These are phyloP conservation scores for Rhabdornis inornatus DNA, from an alignment of 2,113 vertebrate genomes.

Conservation along the genomic window DNA sequence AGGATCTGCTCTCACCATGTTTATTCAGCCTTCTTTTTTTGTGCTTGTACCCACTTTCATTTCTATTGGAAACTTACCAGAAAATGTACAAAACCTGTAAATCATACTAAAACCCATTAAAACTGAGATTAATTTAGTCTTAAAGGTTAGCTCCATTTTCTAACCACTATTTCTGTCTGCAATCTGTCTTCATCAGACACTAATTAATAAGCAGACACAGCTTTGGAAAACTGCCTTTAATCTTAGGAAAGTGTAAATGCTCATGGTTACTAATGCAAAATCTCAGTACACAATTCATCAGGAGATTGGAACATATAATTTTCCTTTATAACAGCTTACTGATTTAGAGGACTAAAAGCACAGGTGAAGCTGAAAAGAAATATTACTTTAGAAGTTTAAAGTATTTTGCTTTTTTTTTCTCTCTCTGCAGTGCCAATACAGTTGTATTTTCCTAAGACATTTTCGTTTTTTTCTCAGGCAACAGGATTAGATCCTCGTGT, in stretches of 20 bases:
- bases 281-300: constrained; percentile 69
- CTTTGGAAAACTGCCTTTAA: constrained; percentile 72
- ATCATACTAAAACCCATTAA: constrained; percentile 64
- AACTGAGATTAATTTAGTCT: constrained; percentile 66
- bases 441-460: constrained; percentile 40
- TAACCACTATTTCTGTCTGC: constrained; percentile 67
- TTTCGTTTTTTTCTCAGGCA: constrained; percentile 28
- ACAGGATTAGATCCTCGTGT: neutral
- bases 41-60: constrained; percentile 24
- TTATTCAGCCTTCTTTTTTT: constrained; percentile 49
- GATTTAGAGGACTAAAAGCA: constrained; percentile 59
- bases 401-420: constrained; percentile 4
- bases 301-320: constrained; percentile 59
- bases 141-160: constrained; percentile 71
- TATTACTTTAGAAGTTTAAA: constrained; percentile 50
- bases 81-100: constrained; percentile 49
- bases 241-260: constrained; percentile 69
- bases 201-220: constrained; percentile 71
- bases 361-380: constrained; percentile 63
- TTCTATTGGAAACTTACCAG: constrained; percentile 65
- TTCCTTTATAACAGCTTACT: constrained; percentile 48
- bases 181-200: constrained; percentile 72
- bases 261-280: constrained; percentile 67
- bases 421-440: neutral
- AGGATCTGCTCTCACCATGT: constrained; percentile 21